Base-by-base conservation (phyloP, 2,888 invertebrate genomes). In the Automeris io region DNA sequence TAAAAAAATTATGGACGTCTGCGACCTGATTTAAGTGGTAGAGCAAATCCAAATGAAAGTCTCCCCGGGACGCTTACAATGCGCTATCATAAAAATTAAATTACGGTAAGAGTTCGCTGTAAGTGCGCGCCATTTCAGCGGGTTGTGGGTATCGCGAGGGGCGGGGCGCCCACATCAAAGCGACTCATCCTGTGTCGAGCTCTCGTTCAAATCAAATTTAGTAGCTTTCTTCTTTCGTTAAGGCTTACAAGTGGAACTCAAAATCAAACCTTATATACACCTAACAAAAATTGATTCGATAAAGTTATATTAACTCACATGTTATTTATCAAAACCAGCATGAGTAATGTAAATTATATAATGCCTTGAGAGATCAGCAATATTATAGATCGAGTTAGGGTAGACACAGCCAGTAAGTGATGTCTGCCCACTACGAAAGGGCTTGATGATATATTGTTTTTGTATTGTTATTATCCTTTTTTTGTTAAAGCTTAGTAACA, bases 11-110 rank as follows among this genome's bases (percentile, higher is more conserved):
- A 44, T 48, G 39, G 45, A 40, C 41, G 40, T 42, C 49, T 57
- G 54, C 51, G 55, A 57, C 59, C 55, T 49, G 45, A 49, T 47
- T 54, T 61, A 58, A 60, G 64, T 63, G 54, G 51, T 55, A 57
- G 59, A 60, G 67, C 50, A 59, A 67, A 71, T 67, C 60, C 54
- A 71, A 79, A 75, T 77, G 68, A 74, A 78, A 74, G 55, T 65
- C 70, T 69, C 71, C 51, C 63, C 52, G 63, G 67, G 72, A 72
- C 71, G 74, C 73, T 81, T 72, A 80, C 81, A 82, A 78, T 82
- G 76, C 74, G 75, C 75, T 81, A 83, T 83, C 79, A 85, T 80
- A 82, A 82, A 85, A 86, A 85, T 85, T 81, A 80, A 83, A 83
- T 86, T 81, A 85, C 73, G 66, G 71, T 74, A 71, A 77, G 75